These are phyloP conservation scores for Chrysotoxum bicinctum DNA, from an alignment of 2,888 invertebrate species.

Conservation along the genomic window DNA sequence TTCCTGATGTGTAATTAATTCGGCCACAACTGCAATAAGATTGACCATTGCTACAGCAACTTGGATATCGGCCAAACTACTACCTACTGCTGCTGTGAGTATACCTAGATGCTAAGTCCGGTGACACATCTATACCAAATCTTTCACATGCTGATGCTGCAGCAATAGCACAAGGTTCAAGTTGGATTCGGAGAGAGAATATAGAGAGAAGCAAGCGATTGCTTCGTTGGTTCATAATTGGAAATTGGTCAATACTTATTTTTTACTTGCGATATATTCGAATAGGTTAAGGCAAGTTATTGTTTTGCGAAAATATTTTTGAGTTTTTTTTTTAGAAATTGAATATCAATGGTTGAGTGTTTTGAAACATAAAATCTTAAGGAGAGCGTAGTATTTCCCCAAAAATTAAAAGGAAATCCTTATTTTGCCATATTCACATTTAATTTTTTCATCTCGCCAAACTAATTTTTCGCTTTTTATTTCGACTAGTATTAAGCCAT, in stretches of 20 bases:
- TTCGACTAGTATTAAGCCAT: too few species aligned
- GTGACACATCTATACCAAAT: conserved; percentile 33
- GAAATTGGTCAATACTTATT: conserved; percentile 56
- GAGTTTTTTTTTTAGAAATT: neutral
- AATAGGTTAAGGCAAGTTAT: neutral
- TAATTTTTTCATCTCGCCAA: too few species aligned
- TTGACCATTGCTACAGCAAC: conserved; percentile 67
- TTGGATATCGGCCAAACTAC: conserved; percentile 65
- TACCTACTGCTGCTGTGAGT: neutral
- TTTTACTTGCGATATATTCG: neutral
- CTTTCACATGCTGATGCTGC: neutral
- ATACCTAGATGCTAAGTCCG: neutral
- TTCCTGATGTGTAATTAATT: conserved; percentile 66
- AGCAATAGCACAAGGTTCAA: neutral
- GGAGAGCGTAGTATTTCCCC: too few species aligned
- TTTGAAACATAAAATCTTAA: too few species aligned
- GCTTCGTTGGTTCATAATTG: conserved; percentile 65
- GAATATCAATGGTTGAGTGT: too few species aligned
- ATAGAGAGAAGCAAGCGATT: conserved; percentile 1
- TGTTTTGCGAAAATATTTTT: neutral
- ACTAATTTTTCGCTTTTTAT: too few species aligned
- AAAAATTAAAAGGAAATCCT: too few species aligned
- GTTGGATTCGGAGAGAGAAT: neutral
- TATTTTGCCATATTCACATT: too few species aligned
- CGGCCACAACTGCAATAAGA: conserved; percentile 69